phyloP scores from a whole-genome alignment of 1,140 invertebrate genomes.

The Asobara japonica region DNA sequence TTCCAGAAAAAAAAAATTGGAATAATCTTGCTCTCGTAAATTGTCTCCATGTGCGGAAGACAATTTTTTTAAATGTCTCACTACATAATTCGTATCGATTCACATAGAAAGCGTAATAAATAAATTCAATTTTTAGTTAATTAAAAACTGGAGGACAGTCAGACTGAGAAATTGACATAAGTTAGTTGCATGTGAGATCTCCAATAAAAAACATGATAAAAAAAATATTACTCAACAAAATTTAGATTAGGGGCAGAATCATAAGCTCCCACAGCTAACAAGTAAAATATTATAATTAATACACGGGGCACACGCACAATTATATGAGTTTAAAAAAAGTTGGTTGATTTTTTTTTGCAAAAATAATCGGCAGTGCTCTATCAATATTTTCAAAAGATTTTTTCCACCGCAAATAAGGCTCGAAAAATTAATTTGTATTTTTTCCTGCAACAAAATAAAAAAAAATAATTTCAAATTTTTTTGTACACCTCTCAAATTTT shows the following conservation, averaged over 20 bases:
- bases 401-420: no score
- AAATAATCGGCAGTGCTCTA: no score
- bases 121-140: conserved; percentile 36
- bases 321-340: no score
- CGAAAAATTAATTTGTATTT: no score
- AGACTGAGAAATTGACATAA: not conserved
- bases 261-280: conserved; percentile 41
- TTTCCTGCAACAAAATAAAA: no score
- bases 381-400: no score
- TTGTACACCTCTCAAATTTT: no score
- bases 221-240: not conserved
- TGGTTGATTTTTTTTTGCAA: no score
- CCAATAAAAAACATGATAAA: not conserved
- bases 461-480: no score
- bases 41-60: no score
- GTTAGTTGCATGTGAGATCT: not conserved
- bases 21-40: no score
- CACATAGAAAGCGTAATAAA: conserved; percentile 31
- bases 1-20: no score
- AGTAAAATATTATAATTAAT: conserved; percentile 44
- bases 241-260: conserved; percentile 8
- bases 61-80: conserved; percentile 37
- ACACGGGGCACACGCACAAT: conserved; percentile 31
- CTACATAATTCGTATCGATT: conserved; percentile 24
- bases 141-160: not conserved